These are phyloP conservation scores for Pogonognathellus flavescens DNA, from an alignment of 1,140 invertebrate species.

Conservation along the genomic window DNA sequence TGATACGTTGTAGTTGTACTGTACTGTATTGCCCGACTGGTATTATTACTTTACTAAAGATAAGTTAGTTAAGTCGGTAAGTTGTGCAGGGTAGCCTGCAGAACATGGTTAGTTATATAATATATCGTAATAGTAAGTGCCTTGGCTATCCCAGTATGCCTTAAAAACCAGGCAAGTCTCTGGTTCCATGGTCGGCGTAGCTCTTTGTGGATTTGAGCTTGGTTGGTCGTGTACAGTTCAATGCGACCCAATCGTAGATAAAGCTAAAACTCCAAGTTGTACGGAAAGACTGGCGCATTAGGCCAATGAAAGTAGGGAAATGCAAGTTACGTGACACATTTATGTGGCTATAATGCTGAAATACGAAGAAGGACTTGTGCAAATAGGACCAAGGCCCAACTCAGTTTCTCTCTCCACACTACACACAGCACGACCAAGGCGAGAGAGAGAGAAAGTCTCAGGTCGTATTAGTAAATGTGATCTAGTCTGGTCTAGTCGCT, in stretches of 20 bases:
- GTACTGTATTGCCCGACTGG: neutral
- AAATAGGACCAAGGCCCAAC: constrained; percentile 6
- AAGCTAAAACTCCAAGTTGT: constrained; percentile 41
- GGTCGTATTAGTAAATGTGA: constrained; percentile 27
- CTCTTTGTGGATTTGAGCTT: constrained; percentile 27
- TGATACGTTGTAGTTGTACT: constrained; percentile 5
- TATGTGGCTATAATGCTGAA: constrained; percentile 66
- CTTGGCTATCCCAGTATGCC: no score
- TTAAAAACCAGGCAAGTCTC: neutral
- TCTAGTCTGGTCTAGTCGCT: neutral
- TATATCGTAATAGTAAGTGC: no score
- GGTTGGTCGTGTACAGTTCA: constrained; percentile 14
- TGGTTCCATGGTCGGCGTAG: neutral
- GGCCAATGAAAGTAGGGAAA: constrained; percentile 55
- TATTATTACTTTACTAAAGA: constrained; percentile 29
- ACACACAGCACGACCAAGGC: no score
- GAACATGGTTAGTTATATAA: neutral
- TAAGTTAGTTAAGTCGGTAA: constrained; percentile 36
- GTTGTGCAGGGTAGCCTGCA: neutral
- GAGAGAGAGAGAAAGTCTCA: constrained; percentile 12
- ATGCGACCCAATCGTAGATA: constrained; percentile 41
- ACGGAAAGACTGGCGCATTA: constrained; percentile 49
- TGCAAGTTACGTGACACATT: constrained; percentile 65
- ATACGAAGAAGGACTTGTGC: constrained; percentile 59
- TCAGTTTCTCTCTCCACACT: neutral